Base-by-base conservation (phyloP, 53 echinoderm and acorn worm species). In the Paracentrotus lividus region DNA sequence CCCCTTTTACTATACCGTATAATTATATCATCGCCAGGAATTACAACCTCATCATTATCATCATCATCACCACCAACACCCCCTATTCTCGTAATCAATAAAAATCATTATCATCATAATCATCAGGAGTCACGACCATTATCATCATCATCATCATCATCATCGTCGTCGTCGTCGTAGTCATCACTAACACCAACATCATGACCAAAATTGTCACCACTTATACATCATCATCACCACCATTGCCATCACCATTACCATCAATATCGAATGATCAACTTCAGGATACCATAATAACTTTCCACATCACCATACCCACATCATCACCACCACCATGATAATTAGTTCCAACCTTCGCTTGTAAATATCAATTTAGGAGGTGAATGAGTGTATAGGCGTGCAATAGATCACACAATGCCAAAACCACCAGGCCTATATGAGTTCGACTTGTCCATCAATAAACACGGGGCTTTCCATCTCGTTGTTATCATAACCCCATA, bases 371-470 rank as follows among this genome's bases (percentile, higher is more conserved):
- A 77, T 78, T 45, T 44, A 78, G 44, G 16, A 78, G 18, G 42
- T 42, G 78, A n/a, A 78, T 45, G 78, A 42, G 78, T 24, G 44
- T 47, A 78, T 45, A 26, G 78, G 47, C 78, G 45, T 45, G 78
- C 45, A 78, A 47, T 78, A 45, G 47, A 78, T 47, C 78, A 78
- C 44, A 45, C 47, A 78, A 45, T 24, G n/a, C 18, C 36, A n/a
- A n/a, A n/a, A 78, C 21, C 78, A 78, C 78, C 24, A 47, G n/a
- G 78, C 2, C 44, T 44, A 45, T 78, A 45, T 26, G 42, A 24
- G 23, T 18, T 47, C 45, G 21, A 47, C 78, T 45, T 45, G 78
- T 45, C 8, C 44, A 47, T n/a, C 45, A 3, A 47, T 78, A n/a
- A 78, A 23, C 23, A 4, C 8, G 4, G n/a, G 36, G 36, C 45